These are phyloP conservation scores for Phoeniculus purpureus DNA, from an alignment of 2,797 vertebrate species.

Conservation along the genomic window DNA sequence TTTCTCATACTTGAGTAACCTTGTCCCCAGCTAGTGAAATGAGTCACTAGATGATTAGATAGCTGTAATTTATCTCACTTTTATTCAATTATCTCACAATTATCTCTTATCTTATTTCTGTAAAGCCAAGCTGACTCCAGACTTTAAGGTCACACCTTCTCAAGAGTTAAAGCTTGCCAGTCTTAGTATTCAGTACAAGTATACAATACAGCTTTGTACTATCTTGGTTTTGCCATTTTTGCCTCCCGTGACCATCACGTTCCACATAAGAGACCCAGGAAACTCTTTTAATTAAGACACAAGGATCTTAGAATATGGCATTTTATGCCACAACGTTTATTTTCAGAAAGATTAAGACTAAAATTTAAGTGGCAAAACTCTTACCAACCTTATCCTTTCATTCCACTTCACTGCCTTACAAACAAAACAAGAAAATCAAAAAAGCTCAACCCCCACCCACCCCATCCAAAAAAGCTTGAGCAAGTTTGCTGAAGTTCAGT, in stretches of 20 bases:
- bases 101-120: not conserved
- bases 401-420: not conserved
- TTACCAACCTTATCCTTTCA: not conserved
- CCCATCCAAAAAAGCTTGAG: not conserved
- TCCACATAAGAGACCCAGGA: not conserved
- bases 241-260: not conserved
- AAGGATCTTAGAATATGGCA: not conserved
- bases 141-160: not conserved
- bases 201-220: not conserved
- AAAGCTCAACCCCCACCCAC: no score
- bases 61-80: constrained; percentile 1
- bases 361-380: not conserved
- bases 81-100: constrained; percentile 30
- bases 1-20: constrained; percentile 1
- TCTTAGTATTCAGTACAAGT: not conserved
- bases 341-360: not conserved
- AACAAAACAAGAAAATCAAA: not conserved
- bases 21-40: constrained; percentile 5
- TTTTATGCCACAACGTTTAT: not conserved
- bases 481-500: not conserved
- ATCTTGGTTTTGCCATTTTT: not conserved
- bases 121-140: constrained; percentile 17
- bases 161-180: not conserved
- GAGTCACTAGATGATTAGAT: constrained; percentile 20
- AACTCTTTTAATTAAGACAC: not conserved